Conservation (phyloP, 2,113 vertebrate genomes). For the Empidonax alnorum region DNA sequence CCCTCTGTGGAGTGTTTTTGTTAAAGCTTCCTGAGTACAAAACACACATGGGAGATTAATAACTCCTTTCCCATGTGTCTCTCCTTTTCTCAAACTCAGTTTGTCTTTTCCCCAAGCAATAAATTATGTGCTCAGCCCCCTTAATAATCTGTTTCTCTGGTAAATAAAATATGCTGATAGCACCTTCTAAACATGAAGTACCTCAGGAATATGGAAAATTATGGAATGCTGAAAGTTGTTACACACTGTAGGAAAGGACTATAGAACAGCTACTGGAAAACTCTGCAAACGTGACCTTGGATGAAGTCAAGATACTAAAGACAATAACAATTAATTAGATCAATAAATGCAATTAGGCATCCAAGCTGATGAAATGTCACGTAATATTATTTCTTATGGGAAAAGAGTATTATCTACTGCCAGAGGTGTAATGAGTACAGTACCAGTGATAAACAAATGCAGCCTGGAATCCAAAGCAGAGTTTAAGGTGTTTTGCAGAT, state of each 20-base stretch:
- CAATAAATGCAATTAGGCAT: background rate
- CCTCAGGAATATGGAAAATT: background rate
- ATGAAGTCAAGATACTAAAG: background rate
- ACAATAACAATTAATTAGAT: background rate
- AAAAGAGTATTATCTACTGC: background rate
- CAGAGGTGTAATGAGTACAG: background rate
- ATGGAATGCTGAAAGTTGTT: background rate
- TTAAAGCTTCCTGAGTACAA: background rate
- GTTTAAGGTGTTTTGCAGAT: background rate
- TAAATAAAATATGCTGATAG: background rate
- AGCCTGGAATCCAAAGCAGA: background rate
- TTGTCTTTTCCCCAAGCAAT: background rate
- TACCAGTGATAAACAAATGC: accelerated
- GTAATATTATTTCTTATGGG: background rate
- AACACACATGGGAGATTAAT: background rate
- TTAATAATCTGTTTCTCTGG: background rate
- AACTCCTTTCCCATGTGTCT: background rate
- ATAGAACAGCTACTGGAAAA: background rate
- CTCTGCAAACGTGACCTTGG: background rate
- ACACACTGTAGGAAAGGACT: background rate
- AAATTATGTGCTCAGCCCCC: background rate
- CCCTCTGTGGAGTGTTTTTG: background rate
- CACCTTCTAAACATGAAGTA: background rate
- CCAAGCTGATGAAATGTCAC: background rate
- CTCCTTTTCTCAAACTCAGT: background rate